Conservation (phyloP, 2,113 vertebrate genomes). For the Hydrochoerus hydrochaeris region DNA sequence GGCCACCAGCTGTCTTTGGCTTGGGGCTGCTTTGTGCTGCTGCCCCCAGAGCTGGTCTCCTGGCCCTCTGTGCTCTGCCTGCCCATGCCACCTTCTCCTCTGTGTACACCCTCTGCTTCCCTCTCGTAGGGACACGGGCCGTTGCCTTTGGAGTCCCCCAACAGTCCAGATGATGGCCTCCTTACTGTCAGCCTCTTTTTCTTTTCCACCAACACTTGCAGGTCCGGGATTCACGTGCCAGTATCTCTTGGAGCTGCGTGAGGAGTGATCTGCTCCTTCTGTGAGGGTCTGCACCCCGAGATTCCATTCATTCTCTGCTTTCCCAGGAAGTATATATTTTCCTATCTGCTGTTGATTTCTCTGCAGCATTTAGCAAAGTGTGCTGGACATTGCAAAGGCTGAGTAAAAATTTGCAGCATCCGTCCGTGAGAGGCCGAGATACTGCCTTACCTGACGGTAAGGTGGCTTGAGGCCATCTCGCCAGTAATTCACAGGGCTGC, state of each 20-base stretch:
- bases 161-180: accelerated
- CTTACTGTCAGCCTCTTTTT: not conserved
- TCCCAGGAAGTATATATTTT: not conserved
- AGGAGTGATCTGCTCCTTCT: accelerated
- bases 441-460: not conserved
- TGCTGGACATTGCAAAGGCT: not conserved
- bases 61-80: accelerated
- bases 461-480: no score
- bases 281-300: not conserved
- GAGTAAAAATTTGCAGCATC: not conserved
- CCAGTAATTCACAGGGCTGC: not conserved
- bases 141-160: not conserved
- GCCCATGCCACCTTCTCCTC: not conserved
- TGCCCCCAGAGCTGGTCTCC: no score
- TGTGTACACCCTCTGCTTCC: accelerated
- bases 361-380: not conserved
- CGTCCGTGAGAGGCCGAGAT: not conserved
- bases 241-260: not conserved
- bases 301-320: no score
- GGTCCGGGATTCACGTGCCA: not conserved
- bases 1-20: accelerated
- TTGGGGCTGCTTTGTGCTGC: accelerated
- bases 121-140: not conserved
- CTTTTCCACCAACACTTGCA: no score
- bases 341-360: not conserved